These are phyloP conservation scores for Araneus ventricosus DNA, from an alignment of 1,140 invertebrate genomes.

Conservation along the genomic window DNA sequence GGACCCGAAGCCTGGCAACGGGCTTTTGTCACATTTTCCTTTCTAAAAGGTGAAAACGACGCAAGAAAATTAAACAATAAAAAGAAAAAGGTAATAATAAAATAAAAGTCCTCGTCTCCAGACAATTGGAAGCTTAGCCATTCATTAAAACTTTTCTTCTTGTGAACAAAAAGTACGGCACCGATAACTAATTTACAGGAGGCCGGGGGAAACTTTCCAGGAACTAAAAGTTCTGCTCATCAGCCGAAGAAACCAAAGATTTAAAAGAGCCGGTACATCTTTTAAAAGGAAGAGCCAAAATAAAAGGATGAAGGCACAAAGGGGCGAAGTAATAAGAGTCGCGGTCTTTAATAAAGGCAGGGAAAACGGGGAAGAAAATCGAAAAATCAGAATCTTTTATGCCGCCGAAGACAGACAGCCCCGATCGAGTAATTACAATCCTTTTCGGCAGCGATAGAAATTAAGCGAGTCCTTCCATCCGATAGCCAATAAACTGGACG, in stretches of 20 bases:
- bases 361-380: conserved; percentile 55
- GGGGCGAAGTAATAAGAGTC: conserved; percentile 57
- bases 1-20: background rate
- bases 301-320: conserved; percentile 54
- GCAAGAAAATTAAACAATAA: conserved; percentile 28
- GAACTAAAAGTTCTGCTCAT: conserved; percentile 41
- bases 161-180: conserved; percentile 57
- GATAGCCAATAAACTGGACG: conserved; percentile 72
- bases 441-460: conserved; percentile 69
- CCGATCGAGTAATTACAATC: conserved; percentile 73
- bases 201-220: conserved; percentile 45
- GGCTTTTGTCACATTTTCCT: conserved; percentile 5
- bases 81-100: background rate
- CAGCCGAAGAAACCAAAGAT: conserved; percentile 53
- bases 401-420: conserved; percentile 62
- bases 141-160: conserved; percentile 73
- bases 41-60: conserved; percentile 40
- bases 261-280: conserved; percentile 71
- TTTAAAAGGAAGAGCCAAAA: conserved; percentile 53
- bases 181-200: conserved; percentile 72
- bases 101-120: conserved; percentile 10
- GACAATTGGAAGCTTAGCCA: conserved; percentile 45
- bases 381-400: conserved; percentile 75
- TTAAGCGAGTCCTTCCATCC: conserved; percentile 72
- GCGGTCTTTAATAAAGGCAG: conserved; percentile 60